Evolutionary conservation across 2,797 vertebrate species (phyloP).

Genomic region (Phoeniculus purpureus): DNA sequence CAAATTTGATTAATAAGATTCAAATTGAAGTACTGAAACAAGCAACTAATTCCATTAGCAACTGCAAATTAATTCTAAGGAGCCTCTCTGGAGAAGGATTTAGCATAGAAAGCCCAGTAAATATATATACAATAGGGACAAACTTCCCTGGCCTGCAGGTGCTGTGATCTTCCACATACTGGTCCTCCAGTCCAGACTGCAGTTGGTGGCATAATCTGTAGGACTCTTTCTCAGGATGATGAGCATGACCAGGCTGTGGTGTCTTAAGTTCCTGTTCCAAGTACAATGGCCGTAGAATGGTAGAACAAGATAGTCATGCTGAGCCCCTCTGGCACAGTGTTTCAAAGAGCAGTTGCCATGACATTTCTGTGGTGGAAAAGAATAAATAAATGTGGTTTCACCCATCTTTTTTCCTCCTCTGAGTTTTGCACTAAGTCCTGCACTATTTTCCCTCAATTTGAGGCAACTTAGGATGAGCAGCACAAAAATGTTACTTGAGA

Average conservation of each 20-base stretch:
- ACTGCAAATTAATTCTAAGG: constrained; percentile 22
- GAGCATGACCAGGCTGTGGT: neutral
- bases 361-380: neutral
- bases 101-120: neutral
- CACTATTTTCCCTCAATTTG: neutral
- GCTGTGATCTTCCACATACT: neutral
- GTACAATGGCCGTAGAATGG: neutral
- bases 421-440: neutral
- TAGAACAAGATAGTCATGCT: neutral
- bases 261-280: neutral
- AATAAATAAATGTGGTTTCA: neutral
- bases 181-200: neutral
- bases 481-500: neutral
- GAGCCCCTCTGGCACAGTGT: neutral
- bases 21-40: constrained; percentile 44
- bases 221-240: neutral
- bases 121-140: neutral
- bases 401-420: neutral
- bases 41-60: constrained; percentile 39
- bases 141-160: neutral
- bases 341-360: neutral
- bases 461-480: neutral
- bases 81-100: constrained; percentile 5
- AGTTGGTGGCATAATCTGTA: neutral
- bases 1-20: constrained; percentile 44